Base-by-base conservation (phyloP, 2,888 invertebrate species). In the Unio pictorum region DNA sequence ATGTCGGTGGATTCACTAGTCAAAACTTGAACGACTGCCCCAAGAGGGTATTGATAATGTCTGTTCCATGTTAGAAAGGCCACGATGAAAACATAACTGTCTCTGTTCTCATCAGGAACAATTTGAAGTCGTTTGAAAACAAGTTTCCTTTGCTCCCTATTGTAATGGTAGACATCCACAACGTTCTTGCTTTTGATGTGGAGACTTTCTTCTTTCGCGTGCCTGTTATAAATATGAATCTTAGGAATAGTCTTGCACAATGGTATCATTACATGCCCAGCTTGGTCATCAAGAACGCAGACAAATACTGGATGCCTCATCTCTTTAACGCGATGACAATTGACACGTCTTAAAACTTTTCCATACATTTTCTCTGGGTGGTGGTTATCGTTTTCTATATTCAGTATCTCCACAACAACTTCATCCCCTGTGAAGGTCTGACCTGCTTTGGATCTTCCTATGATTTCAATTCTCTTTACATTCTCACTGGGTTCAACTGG, bases 181-280 rank as follows among this genome's bases (percentile, higher is more conserved):
- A 61, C 58, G 56, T 70, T 54, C 26, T 61, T 56, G 45, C 20
- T 26, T 15, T 58, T 34, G 23, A 34, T 59, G 26, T 23, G 17
- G 78, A 76, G n/a, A 77, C 69, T 8, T 77, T 80, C 71, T 77
- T 80, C 64, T 71, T 79, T 11, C 76, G 67, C 34, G 81, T 78
- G 56, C 26, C 57, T 62, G 55, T 55, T 62, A 15, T 72, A 64
- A 17, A 78, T 45, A 45, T 72, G 72, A 20, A 75, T 66, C 59
- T 78, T 78, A 28, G 78, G 75, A 58, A 78, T 30, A 23, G 78
- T 74, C 67, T 71, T 78, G 63, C 78, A 78, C 54, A 78, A 34
- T 17, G 78, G 78, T 62, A 68, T 59, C 74, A 83, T 78, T 11
- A 83, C 63, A 66, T 79, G 66, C 20, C 72, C 68, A 54, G 73